A percentile compares a stretch with the other conserved stretches of the same genome.
Conservation (phyloP, 1,140 invertebrate genomes). For the Solenopsis fugax region DNA sequence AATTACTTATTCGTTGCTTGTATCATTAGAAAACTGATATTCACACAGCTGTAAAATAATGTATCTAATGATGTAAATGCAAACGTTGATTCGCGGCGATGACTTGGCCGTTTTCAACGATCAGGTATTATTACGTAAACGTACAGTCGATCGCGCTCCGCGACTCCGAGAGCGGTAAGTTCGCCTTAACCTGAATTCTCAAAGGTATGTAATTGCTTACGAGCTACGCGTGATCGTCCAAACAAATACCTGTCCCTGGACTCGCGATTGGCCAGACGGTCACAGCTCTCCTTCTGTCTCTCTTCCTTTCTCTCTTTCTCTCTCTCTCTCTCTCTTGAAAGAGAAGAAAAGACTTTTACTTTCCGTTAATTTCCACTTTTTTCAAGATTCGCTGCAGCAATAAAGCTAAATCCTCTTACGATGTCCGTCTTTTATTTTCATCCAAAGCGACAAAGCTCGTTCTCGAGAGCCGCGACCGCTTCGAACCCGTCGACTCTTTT, state of each 20-base stretch:
- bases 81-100: conserved; percentile 31
- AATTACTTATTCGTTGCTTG: background rate
- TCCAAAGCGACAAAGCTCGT: conserved; percentile 17
- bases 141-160: background rate
- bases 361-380: conserved; percentile 84
- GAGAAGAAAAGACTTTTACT: conserved; percentile 79
- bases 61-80: background rate
- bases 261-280: background rate
- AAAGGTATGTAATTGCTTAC: background rate
- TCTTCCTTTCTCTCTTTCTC: background rate
- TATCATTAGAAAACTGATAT: background rate
- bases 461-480: conserved; percentile 3
- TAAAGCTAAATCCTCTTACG: conserved; percentile 54
- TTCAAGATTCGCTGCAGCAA: conserved; percentile 61
- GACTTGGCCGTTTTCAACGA: conserved; percentile 14
- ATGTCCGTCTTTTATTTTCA: conserved; percentile 49
- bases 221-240: background rate
- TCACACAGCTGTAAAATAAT: background rate
- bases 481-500: background rate
- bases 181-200: conserved; percentile 53
- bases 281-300: background rate
- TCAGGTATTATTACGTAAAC: conserved; percentile 46
- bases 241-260: conserved; percentile 39
- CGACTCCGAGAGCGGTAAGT: background rate
- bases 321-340: background rate